Conservation (phyloP, 2,888 invertebrate species). For the Gryllus longicercus region DNA sequence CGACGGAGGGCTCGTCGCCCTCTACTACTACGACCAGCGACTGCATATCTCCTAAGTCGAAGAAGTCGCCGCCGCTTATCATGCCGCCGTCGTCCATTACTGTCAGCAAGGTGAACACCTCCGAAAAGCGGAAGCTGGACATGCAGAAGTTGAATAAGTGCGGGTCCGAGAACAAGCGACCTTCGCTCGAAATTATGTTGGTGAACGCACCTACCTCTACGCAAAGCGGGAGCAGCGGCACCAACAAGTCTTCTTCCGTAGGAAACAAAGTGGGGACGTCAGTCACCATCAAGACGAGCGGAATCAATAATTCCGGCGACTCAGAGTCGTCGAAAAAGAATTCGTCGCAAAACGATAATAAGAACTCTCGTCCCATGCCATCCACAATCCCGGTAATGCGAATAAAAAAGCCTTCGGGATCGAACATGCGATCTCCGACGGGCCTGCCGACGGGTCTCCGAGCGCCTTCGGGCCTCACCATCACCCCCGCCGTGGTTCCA, state of each 20-base stretch:
- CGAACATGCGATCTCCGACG: constrained; percentile 28
- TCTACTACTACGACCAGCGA: constrained; percentile 23
- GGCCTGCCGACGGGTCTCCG: background rate
- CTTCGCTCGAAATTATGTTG: constrained; percentile 43
- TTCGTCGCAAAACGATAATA: constrained; percentile 37
- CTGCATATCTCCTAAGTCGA: background rate
- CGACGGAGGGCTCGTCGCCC: constrained; percentile 22
- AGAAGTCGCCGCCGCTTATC: constrained; percentile 36
- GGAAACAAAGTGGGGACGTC: background rate
- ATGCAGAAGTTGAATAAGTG: constrained; percentile 20
- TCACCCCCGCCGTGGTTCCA: constrained; percentile 43
- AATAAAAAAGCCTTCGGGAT: constrained; percentile 47
- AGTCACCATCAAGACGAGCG: background rate
- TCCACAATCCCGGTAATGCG: constrained; percentile 54
- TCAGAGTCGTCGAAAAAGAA: background rate
- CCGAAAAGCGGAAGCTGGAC: constrained; percentile 45
- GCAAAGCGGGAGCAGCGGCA: background rate
- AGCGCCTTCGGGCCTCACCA: constrained; percentile 40
- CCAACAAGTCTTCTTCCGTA: constrained; percentile 18
- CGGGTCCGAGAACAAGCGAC: constrained; percentile 41
- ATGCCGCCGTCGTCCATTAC: constrained; percentile 46
- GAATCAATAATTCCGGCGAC: background rate
- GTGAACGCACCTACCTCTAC: constrained; percentile 36
- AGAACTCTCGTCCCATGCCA: constrained; percentile 50
- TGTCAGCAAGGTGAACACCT: constrained; percentile 48